Evolutionary conservation across 2,888 invertebrate species (phyloP).

Genomic region (Aphidoletes aphidimyza): DNA sequence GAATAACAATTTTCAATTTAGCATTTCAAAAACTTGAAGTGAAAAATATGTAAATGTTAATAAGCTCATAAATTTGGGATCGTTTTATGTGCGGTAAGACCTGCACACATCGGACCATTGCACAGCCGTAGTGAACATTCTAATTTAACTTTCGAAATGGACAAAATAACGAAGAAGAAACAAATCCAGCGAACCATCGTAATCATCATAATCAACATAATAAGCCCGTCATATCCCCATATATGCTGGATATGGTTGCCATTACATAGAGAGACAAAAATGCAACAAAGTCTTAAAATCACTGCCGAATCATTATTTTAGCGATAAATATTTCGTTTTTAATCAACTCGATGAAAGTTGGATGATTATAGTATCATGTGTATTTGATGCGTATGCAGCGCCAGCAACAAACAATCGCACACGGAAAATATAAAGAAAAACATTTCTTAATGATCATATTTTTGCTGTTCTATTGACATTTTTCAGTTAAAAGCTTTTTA

Average conservation of each 20-base stretch:
- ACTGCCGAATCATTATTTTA: slow-evolving; percentile 10
- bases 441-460: slow-evolving; percentile 18
- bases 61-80: background rate
- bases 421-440: background rate
- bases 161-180: background rate
- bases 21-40: background rate
- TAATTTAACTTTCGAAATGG: background rate
- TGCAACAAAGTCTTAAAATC: background rate
- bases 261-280: background rate
- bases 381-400: background rate
- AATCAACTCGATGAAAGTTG: slow-evolving; percentile 29
- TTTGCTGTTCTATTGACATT: slow-evolving; percentile 42
- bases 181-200: background rate
- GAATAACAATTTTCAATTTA: background rate
- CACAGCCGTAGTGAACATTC: slow-evolving; percentile 5
- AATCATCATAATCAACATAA: background rate
- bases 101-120: no score
- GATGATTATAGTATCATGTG: background rate
- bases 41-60: slow-evolving; percentile 6
- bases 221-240: background rate
- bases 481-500: slow-evolving; percentile 21
- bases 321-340: slow-evolving; percentile 14
- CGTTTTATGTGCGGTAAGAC: background rate
- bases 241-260: background rate
- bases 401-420: slow-evolving; percentile 9